Evolutionary conservation across 1,140 invertebrate genomes (phyloP), one percentile per base, ranked within the genome.

Genomic region (Orussus abietinus): DNA sequence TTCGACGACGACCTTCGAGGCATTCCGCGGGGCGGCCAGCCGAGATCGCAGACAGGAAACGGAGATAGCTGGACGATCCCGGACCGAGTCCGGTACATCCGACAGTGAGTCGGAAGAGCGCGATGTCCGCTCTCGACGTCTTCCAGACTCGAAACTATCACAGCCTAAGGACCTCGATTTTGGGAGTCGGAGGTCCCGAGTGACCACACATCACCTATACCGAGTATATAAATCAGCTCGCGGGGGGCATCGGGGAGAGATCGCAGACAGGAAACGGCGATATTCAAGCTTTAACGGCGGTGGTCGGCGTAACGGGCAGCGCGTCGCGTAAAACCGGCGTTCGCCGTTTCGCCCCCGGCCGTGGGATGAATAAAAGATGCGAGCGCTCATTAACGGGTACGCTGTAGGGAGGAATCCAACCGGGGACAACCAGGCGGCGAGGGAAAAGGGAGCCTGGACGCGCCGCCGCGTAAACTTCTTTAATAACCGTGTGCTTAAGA

Each of bases 291-390:
- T 7, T 25, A n/a, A n/a, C n/a, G n/a, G 54, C 13, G 19, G 13
- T 3, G 26, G 30, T 36, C 38, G 28, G 50, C 18, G 25, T 17
- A 31, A 32, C 21, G 40, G 42, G 20, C 33, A 18, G 25, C n/a
- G 4, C 35, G 32, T 45, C 34, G 44, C 55, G 49, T 36, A 54
- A 56, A 49, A 44, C 39, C 39, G 42, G 38, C 44, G 32, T 45
- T 38, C 41, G 30, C 47, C 48, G 51, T 59, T 49, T 51, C 50
- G 53, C 42, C 45, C 37, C 50, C 47, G 12, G 12, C 46, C 49
- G 54, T 52, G 45, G 49, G 52, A 61, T 61, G 58, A 59, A 59
- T 61, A 61, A 61, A 61, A 61, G 57, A 61, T 61, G 51, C 49
- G 17, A 13, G 17, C 19, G 3, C 10, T 39, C 13, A 15, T 39